Evolutionary conservation across 1,140 invertebrate species (phyloP).

Genomic region (Drosophila biarmipes): DNA sequence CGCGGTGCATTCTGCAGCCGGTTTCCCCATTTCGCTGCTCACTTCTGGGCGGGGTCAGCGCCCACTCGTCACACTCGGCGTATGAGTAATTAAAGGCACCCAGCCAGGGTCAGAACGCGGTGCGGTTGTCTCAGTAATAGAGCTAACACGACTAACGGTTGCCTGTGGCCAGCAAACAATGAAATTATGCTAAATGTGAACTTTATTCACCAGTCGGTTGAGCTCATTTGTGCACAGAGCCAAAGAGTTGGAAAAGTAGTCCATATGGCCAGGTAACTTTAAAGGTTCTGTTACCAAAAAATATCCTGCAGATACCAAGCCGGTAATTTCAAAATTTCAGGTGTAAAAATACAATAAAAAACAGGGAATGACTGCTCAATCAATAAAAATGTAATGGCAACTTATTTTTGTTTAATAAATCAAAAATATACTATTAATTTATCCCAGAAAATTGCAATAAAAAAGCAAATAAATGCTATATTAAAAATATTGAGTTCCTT

Average conservation of each 20-base stretch:
- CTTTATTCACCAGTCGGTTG: constrained; percentile 20
- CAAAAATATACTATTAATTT: too few relatives aligned
- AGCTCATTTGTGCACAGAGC: constrained; percentile 7
- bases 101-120: constrained; percentile 60
- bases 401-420: too few relatives aligned
- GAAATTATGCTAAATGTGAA: constrained; percentile 28
- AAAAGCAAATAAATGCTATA: too few relatives aligned
- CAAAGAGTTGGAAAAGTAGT: background rate
- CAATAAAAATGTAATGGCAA: too few relatives aligned
- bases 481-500: too few relatives aligned
- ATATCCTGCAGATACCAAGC: too few relatives aligned
- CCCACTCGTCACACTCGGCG: constrained; percentile 54
- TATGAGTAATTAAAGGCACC: constrained; percentile 72
- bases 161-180: constrained; percentile 35
- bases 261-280: background rate
- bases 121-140: constrained; percentile 61
- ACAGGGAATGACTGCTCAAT: too few relatives aligned
- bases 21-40: constrained; percentile 5
- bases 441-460: too few relatives aligned
- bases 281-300: too few relatives aligned
- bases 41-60: constrained; percentile 49
- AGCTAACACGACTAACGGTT: constrained; percentile 44
- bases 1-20: constrained; percentile 20
- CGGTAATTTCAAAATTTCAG: too few relatives aligned
- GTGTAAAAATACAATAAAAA: too few relatives aligned